Conservation (phyloP, 2,797 vertebrate genomes). For the Setipinna tenuifilis region DNA sequence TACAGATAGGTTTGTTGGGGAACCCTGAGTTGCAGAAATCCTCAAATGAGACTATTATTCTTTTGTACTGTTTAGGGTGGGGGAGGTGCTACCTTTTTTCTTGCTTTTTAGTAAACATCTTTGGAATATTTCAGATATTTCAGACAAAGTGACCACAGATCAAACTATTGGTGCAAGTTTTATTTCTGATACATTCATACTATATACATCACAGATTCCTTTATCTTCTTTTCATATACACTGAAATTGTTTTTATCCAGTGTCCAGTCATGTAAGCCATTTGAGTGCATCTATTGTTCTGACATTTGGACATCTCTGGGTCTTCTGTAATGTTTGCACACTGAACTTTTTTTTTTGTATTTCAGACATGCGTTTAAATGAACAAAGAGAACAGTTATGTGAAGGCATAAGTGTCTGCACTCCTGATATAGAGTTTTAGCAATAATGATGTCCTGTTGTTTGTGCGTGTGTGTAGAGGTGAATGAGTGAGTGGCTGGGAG, state of each 20-base stretch:
- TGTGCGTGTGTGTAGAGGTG: not conserved
- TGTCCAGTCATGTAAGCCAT: conserved; percentile 1
- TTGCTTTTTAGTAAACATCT: not conserved
- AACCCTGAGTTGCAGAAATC: not conserved
- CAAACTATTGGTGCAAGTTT: not conserved
- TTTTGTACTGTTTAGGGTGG: not conserved
- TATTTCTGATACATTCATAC: not conserved
- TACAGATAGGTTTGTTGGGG: not conserved
- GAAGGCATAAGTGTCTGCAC: conserved; percentile 51
- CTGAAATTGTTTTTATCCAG: not conserved
- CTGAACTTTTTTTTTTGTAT: conserved; percentile 53
- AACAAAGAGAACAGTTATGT: conserved; percentile 45
- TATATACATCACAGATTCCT: not conserved
- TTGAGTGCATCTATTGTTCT: conserved; percentile 31
- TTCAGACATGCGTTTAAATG: conserved; percentile 47
- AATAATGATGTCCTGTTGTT: conserved; percentile 70
- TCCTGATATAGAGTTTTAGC: conserved; percentile 67
- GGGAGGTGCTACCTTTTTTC: conserved; percentile 9
- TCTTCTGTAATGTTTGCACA: conserved; percentile 58
- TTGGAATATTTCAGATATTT: conserved; percentile 9
- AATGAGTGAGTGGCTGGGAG: conserved; percentile 37
- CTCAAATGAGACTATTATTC: not conserved
- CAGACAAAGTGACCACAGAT: not conserved
- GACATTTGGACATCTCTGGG: conserved; percentile 44
- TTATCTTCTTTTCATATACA: conserved; percentile 10